Conservation (phyloP, 2,888 invertebrate genomes). For the Pseudococcus viburni region DNA sequence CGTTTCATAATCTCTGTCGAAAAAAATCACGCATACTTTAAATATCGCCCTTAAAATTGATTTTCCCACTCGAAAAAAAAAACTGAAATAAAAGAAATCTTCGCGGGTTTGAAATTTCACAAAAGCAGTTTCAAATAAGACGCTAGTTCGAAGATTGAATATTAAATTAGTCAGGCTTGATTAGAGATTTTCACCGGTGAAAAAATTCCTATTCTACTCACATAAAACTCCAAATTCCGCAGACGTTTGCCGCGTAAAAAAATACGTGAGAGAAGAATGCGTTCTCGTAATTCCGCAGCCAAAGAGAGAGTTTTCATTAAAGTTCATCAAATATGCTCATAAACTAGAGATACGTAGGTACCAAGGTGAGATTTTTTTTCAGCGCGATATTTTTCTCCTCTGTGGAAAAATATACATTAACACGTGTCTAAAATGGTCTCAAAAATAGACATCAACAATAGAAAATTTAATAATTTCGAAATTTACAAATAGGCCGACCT, state of each 20-base stretch:
- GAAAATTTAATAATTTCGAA: no score
- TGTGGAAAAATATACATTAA: background rate
- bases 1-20: no score
- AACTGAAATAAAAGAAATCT: background rate
- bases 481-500: no score
- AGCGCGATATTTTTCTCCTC: background rate
- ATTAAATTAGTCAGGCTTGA: conserved; percentile 1
- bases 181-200: background rate
- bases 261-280: conserved; percentile 16
- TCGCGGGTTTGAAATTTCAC: background rate
- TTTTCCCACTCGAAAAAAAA: background rate
- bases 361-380: background rate
- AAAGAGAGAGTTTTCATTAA: background rate
- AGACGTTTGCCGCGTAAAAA: conserved; percentile 10
- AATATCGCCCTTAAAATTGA: background rate
- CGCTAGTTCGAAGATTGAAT: conserved; percentile 1
- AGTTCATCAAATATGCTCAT: background rate
- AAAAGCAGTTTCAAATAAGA: conserved; percentile 13
- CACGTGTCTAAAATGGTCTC: no score
- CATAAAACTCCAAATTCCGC: background rate
- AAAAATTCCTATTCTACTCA: background rate
- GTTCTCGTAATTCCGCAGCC: background rate
- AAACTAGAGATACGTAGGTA: background rate
- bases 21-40: no score
- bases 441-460: no score